phyloP scores from a whole-genome alignment of 2,797 vertebrate species.

The Myotis findleyi region DNA sequence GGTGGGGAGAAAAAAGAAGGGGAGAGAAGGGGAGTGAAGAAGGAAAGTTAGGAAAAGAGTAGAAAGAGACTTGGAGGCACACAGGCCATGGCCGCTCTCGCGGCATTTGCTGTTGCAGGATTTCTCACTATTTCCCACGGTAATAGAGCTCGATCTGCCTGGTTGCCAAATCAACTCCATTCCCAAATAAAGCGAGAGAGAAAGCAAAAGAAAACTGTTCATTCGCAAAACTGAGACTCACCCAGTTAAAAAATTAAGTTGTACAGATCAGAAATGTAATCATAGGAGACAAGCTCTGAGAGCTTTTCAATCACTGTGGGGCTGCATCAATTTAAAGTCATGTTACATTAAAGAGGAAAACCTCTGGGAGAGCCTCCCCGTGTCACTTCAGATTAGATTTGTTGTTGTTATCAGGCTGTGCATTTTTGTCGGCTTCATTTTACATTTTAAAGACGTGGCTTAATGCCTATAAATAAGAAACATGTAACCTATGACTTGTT shows the following conservation, averaged over 20 bases:
- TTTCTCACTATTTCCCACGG: neutral
- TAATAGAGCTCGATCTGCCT: neutral
- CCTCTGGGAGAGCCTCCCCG: slow-evolving; percentile 86
- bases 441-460: slow-evolving; percentile 88
- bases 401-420: slow-evolving; percentile 89
- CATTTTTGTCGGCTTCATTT: slow-evolving; percentile 87
- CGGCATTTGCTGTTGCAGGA: neutral
- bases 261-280: slow-evolving; percentile 91
- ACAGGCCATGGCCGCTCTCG: fast-evolving
- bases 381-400: slow-evolving; percentile 91
- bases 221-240: slow-evolving; percentile 83
- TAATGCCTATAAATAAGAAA: slow-evolving; percentile 80
- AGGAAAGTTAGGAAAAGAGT: neutral
- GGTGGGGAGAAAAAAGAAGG: fast-evolving
- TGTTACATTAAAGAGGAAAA: slow-evolving; percentile 91
- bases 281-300: slow-evolving; percentile 90
- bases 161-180: slow-evolving; percentile 57
- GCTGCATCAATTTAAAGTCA: slow-evolving; percentile 91
- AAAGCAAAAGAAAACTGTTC: slow-evolving; percentile 80
- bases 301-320: slow-evolving; percentile 91
- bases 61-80: neutral
- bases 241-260: slow-evolving; percentile 90
- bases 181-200: slow-evolving; percentile 58
- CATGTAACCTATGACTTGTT: slow-evolving; percentile 71
- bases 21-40: neutral